Conservation (phyloP, 2,888 invertebrate species). For the Hipparchia semele region DNA sequence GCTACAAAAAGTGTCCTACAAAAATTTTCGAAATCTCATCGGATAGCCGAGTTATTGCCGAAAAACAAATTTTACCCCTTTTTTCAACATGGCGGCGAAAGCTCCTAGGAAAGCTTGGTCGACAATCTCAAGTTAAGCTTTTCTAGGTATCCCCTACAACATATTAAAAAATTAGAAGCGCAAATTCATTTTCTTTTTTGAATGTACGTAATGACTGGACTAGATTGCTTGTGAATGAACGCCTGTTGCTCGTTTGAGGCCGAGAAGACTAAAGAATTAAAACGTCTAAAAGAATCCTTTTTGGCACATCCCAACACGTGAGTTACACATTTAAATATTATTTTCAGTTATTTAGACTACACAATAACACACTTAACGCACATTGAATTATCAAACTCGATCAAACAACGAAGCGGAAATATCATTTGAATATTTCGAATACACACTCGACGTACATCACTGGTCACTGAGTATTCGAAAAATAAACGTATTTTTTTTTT, state of each 20-base stretch:
- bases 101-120: no score
- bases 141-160: no score
- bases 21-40: no score
- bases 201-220: no score
- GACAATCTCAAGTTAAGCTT: no score
- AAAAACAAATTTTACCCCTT: no score
- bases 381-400: background rate
- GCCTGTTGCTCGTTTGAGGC: slow-evolving; percentile 25
- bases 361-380: background rate
- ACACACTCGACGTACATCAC: slow-evolving; percentile 14
- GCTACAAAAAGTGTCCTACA: no score
- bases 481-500: background rate
- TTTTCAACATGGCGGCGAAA: no score
- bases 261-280: background rate
- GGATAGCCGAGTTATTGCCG: no score
- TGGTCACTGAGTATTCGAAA: slow-evolving; percentile 11
- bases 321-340: background rate
- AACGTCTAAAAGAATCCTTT: background rate
- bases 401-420: background rate
- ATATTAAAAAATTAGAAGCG: no score
- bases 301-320: slow-evolving; percentile 11
- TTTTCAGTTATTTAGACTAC: background rate
- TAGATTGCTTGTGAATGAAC: background rate
- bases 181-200: no score
- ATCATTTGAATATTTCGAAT: slow-evolving; percentile 10